A percentile compares a stretch with the other conserved stretches of the same genome.
These are phyloP conservation scores for Zosterops pallidus DNA, from an alignment of 2,113 vertebrate species.

Conservation along the genomic window DNA sequence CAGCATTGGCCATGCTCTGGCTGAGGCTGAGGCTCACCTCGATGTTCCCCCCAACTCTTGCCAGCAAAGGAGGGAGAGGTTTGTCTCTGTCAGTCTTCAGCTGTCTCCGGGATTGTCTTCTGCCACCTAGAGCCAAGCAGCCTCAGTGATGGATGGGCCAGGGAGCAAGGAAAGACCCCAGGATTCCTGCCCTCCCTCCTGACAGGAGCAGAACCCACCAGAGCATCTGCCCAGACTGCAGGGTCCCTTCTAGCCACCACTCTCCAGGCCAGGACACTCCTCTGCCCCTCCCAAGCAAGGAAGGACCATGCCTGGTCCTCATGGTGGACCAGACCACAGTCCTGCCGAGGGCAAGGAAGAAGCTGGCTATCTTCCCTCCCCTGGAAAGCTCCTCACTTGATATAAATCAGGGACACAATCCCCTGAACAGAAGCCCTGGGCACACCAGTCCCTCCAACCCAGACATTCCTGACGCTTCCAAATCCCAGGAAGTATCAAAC, in stretches of 20 bases:
- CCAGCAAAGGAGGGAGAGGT: conserved; percentile 92
- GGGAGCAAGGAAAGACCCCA: background rate
- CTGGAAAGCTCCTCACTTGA: background rate
- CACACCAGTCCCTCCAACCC: background rate
- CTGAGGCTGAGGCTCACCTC: conserved; percentile 78
- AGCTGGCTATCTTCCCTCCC: background rate
- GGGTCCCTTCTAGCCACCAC: background rate
- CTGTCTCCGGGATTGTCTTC: conserved; percentile 93
- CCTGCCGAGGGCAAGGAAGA: background rate
- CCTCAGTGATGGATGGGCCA: background rate
- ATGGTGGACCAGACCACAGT: background rate
- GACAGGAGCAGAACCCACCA: rapidly evolving
- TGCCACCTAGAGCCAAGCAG: conserved; percentile 78
- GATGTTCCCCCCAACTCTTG: conserved; percentile 94
- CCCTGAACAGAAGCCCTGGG: background rate
- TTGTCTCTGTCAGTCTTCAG: conserved; percentile 94
- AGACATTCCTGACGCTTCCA: background rate
- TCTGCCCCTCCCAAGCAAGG: background rate
- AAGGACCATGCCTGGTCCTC: background rate
- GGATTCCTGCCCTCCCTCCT: background rate
- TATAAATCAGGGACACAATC: background rate
- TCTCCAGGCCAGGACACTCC: no score
- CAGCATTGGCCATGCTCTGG: rapidly evolving
- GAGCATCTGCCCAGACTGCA: background rate
- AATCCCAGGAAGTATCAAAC: background rate